Base-by-base conservation (phyloP, 2,888 invertebrate genomes). In the Archips crataeganus region DNA sequence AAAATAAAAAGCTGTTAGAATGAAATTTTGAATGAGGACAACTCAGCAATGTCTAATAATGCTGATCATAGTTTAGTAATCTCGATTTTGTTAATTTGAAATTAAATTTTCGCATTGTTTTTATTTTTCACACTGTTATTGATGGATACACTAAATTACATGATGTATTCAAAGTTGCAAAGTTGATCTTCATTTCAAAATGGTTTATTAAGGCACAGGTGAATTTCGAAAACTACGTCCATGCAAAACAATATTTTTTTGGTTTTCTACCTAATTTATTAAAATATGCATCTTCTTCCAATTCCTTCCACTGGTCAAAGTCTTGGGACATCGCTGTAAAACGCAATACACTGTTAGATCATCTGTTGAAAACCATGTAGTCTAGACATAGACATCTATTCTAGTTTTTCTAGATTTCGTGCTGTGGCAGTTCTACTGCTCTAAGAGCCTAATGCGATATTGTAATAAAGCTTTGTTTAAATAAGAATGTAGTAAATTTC, bases 281-380 rank as follows among this genome's bases (percentile, higher is more conserved):
- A 57, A 57, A 57, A 32, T 57, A 57, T 32, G 57, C 57, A 32
- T 57, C 57, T 11, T 57, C 57, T 32, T 57, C 57, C 32, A 57
- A 57, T 32, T 57, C 57, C 57, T 57, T 57, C 57, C 57, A 57
- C 57, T 57, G 32, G 57, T 57, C 57, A 32, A 57, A 32, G 11
- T 57, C 57, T 11, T 57, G 57, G 32, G 32, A 57, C 57, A 57
- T 57, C 57, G 57, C 57, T 57, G 57, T n/a, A 57, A 57, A 57
- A 57, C 23, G 23, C 57, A 57, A 32, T 32, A 57, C 11, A 57
- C 11, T 57, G 57, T 57, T 57, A 57, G 57, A 57, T 10, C 23
- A 32, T 57, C 57, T 57, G 57, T 5, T 57, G 32, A 10, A 32
- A n/a, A 54, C 32, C 5, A 57, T 57, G 3, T 23, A 54, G 57